Evolutionary conservation across 2,113 vertebrate genomes (phyloP).

Genomic region (Nipponia nippon): DNA sequence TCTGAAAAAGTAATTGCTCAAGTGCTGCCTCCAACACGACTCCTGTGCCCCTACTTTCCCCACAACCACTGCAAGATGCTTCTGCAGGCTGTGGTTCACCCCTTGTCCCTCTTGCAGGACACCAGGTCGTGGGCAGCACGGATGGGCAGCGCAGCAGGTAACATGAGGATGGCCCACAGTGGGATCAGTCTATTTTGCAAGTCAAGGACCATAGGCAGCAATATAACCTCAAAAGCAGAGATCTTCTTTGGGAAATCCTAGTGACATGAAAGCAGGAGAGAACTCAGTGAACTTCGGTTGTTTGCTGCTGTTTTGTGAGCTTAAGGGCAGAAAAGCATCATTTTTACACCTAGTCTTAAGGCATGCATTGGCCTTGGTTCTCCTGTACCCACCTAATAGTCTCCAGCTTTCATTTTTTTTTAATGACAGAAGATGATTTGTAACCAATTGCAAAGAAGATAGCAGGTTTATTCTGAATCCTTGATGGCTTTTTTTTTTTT

Average conservation of each 20-base stretch:
- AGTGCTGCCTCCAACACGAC: background rate
- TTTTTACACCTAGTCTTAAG: background rate
- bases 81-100: background rate
- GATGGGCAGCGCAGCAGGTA: background rate
- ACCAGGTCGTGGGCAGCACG: background rate
- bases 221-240: background rate
- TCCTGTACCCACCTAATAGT: background rate
- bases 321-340: background rate
- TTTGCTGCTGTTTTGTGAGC: background rate
- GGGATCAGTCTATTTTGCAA: background rate
- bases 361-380: background rate
- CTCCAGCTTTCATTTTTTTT: background rate
- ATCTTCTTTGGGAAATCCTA: background rate
- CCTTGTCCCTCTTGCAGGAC: background rate
- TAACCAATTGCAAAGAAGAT: background rate
- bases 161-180: accelerated
- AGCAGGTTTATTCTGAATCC: background rate
- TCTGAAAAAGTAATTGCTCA: background rate
- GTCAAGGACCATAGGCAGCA: background rate
- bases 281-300: background rate
- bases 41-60: background rate
- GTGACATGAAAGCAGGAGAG: background rate
- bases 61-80: background rate
- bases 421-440: background rate
- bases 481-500: background rate